Evolutionary conservation across 2,113 vertebrate genomes (phyloP).

Genomic region (Entomyzon cyanotis): DNA sequence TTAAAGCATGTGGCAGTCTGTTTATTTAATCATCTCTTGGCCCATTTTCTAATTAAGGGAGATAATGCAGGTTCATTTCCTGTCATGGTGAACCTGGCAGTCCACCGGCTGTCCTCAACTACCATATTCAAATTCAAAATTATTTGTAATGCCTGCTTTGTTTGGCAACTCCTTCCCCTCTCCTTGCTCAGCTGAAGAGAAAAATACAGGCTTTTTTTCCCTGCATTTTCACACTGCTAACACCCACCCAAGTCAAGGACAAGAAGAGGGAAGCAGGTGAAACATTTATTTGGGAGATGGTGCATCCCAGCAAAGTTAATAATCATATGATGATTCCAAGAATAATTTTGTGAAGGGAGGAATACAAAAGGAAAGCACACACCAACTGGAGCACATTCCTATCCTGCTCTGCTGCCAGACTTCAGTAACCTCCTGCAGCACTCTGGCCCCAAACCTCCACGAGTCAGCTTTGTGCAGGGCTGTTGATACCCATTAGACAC

Average conservation of each 20-base stretch:
- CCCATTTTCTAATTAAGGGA: constrained; percentile 53
- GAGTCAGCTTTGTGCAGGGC: neutral
- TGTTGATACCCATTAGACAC: neutral
- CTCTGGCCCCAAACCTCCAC: neutral
- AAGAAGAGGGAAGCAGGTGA: neutral
- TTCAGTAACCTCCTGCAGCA: neutral
- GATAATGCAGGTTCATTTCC: constrained; percentile 34
- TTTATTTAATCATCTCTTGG: constrained; percentile 40
- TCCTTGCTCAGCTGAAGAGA: neutral
- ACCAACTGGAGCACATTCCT: neutral
- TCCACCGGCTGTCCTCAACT: neutral
- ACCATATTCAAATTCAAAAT: neutral
- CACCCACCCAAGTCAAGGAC: neutral
- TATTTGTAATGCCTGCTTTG: neutral
- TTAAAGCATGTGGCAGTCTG: neutral
- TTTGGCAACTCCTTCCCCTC: neutral
- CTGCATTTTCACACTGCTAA: neutral
- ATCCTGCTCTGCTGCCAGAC: neutral
- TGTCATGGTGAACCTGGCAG: neutral
- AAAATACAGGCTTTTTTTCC: neutral
- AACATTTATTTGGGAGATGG: neutral
- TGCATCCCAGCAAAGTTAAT: neutral
- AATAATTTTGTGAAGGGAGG: neutral
- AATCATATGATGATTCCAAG: neutral
- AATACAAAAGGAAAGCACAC: neutral